These are phyloP conservation scores for Mus caroli DNA, from an alignment of 2,797 vertebrate species.

Conservation along the genomic window DNA sequence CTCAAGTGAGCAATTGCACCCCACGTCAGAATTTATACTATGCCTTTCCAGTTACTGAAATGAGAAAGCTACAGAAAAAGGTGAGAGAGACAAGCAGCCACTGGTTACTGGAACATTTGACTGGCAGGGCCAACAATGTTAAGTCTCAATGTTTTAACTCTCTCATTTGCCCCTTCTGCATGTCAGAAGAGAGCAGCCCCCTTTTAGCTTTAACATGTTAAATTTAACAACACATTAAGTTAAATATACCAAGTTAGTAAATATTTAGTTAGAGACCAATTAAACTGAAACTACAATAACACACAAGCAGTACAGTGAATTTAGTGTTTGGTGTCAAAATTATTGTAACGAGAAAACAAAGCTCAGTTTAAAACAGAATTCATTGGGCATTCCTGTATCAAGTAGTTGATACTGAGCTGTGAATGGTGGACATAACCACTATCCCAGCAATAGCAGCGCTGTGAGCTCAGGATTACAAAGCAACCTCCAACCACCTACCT, in stretches of 20 bases:
- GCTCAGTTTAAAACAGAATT: neutral
- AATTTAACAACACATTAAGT: neutral
- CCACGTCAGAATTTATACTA: neutral
- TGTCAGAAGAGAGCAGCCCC: neutral
- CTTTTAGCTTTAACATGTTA: neutral
- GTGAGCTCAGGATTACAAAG: neutral
- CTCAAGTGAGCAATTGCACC: neutral
- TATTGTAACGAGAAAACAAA: neutral
- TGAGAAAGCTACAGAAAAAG: neutral
- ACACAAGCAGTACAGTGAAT: neutral
- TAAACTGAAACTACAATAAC: neutral
- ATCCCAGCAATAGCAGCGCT: no score
- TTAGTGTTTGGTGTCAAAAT: neutral
- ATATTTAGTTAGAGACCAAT: neutral
- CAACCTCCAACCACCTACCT: neutral
- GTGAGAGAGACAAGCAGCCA: neutral
- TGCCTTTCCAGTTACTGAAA: neutral
- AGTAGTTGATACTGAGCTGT: neutral
- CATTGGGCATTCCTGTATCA: accelerated
- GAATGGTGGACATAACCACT: neutral
- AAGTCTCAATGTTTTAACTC: neutral
- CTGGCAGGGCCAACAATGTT: neutral
- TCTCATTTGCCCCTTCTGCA: neutral
- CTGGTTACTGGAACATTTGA: neutral
- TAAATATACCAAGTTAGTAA: neutral